These are phyloP conservation scores for Sprattus sprattus DNA, from an alignment of 2,113 vertebrate species.

Conservation along the genomic window DNA sequence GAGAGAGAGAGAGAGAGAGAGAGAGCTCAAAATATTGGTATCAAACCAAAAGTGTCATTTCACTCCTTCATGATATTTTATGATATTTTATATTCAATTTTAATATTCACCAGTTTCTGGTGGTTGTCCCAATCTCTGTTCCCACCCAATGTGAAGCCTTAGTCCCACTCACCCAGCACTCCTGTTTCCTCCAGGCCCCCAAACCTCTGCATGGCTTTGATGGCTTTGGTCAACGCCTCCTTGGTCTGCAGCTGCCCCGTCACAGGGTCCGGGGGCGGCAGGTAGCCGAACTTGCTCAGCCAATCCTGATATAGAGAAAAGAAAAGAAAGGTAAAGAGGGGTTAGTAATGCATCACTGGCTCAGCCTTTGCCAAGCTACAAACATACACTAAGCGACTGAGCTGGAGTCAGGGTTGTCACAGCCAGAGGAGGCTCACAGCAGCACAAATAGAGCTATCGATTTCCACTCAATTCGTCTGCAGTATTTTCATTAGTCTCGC, in stretches of 20 bases:
- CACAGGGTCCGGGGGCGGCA: conserved; percentile 82
- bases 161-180: conserved; percentile 76
- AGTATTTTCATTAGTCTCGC: conserved; percentile 3
- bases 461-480: neutral
- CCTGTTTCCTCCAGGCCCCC: conserved; percentile 89
- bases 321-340: conserved; percentile 5
- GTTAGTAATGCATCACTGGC: neutral
- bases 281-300: conserved; percentile 93
- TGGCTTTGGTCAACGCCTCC: conserved; percentile 87
- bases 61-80: no score
- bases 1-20: neutral
- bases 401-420: neutral
- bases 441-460: neutral
- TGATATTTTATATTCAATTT: no score
- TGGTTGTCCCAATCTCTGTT: no score
- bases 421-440: neutral
- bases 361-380: neutral
- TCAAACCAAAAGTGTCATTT: no score
- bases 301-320: conserved; percentile 78
- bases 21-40: no score
- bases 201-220: conserved; percentile 91
- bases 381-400: neutral
- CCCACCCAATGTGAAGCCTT: no score
- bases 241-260: conserved; percentile 86
- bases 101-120: no score